A percentile compares a stretch with the other conserved stretches of the same genome.
Conservation (phyloP, 1,140 invertebrate species). For the Zaprionus tsacasi region DNA sequence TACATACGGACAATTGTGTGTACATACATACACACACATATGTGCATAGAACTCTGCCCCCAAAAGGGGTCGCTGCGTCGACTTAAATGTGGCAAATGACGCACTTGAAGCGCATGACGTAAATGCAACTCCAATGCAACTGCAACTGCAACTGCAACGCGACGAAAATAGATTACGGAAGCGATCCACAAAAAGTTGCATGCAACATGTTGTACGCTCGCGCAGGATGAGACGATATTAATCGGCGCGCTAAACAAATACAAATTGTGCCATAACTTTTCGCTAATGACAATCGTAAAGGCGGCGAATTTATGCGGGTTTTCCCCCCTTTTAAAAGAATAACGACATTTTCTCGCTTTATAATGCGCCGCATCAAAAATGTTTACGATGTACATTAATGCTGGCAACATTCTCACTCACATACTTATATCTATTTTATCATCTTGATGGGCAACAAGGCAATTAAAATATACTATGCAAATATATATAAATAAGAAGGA, state of each 20-base stretch:
- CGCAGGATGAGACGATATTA: conserved; percentile 8
- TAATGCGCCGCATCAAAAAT: conserved; percentile 24
- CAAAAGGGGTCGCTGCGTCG: neutral
- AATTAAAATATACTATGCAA: conserved; percentile 23
- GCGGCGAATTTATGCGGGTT: conserved; percentile 35
- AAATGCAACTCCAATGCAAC: conserved; percentile 56
- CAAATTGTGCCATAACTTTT: conserved; percentile 26
- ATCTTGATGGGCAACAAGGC: conserved; percentile 35
- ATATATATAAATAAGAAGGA: conserved; percentile 14
- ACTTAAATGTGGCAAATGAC: conserved; percentile 58
- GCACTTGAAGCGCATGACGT: conserved; percentile 63
- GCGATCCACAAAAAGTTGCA: conserved; percentile 40
- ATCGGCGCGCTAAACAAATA: conserved; percentile 11
- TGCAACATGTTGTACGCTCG: conserved; percentile 15
- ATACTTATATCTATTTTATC: conserved; percentile 20
- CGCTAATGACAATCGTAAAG: conserved; percentile 22
- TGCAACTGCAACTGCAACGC: conserved; percentile 50
- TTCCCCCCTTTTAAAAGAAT: conserved; percentile 19
- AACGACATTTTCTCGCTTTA: conserved; percentile 19
- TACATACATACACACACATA: neutral
- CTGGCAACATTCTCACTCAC: neutral
- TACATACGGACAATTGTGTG: neutral
- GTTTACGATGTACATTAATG: conserved; percentile 19
- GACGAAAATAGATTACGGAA: conserved; percentile 63
- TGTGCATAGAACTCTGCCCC: conserved; percentile 22